phyloP scores from a whole-genome alignment of 2,888 invertebrate genomes.

The Hypselothyrea guttata region DNA sequence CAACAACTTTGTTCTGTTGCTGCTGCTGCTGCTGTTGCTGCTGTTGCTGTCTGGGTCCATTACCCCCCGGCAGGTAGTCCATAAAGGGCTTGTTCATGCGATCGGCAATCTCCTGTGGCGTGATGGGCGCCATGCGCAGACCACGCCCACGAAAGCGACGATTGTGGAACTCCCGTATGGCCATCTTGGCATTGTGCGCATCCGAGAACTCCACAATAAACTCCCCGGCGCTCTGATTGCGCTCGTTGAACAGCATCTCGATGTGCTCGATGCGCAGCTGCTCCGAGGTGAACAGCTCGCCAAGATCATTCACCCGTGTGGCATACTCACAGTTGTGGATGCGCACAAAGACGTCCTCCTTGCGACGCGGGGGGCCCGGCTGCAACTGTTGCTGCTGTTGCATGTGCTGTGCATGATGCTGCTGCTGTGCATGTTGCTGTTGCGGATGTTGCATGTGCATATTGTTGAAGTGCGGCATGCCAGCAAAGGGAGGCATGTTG shows the following conservation, averaged over 20 bases:
- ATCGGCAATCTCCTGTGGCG: constrained; percentile 86
- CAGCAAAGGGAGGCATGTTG: constrained; percentile 36
- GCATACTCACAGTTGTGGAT: constrained; percentile 89
- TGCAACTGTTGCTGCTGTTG: constrained; percentile 9
- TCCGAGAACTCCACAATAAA: constrained; percentile 93
- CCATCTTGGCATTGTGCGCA: constrained; percentile 86
- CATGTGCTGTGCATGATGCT: constrained; percentile 8
- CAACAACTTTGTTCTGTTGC: neutral
- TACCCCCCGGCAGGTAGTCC: constrained; percentile 76
- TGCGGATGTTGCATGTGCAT: constrained; percentile 20
- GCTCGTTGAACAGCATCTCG: constrained; percentile 88
- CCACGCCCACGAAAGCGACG: constrained; percentile 83
- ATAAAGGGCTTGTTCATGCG: constrained; percentile 79
- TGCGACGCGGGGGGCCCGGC: constrained; percentile 18
- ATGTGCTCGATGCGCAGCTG: constrained; percentile 90
- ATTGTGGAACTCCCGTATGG: constrained; percentile 75
- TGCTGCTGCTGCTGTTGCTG: constrained; percentile 22
- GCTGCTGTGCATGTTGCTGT: constrained; percentile 21
- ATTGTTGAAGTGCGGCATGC: constrained; percentile 17
- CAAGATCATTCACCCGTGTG: constrained; percentile 89
- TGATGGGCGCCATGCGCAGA: constrained; percentile 82
- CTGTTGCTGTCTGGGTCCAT: constrained; percentile 40
- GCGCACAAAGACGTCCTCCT: constrained; percentile 85
- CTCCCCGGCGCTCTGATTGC: constrained; percentile 90
- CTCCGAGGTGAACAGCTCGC: constrained; percentile 90